Conservation (phyloP, 2,797 vertebrate species). For the Rachycentron canadum region DNA sequence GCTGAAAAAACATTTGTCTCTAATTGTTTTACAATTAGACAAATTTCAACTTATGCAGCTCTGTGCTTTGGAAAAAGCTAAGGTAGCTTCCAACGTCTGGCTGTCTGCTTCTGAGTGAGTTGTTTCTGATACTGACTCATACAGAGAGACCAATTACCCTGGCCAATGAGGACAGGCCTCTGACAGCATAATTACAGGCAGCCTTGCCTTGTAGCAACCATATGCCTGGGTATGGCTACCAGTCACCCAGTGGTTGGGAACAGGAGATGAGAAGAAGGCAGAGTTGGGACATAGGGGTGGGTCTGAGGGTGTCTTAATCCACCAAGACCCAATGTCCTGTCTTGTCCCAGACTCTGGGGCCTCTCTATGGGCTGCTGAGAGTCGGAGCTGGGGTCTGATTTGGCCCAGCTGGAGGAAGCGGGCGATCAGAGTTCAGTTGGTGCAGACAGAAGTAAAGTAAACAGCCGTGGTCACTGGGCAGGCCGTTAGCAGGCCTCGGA, state of each 20-base stretch:
- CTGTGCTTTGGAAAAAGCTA: slow-evolving; percentile 36
- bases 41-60: slow-evolving; percentile 25
- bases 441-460: slow-evolving; percentile 99
- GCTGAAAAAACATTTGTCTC: slow-evolving; percentile 2
- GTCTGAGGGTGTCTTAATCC: slow-evolving; percentile 79
- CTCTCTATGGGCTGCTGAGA: slow-evolving; percentile 76
- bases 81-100: slow-evolving; percentile 52
- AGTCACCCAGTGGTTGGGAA: slow-evolving; percentile 63
- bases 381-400: slow-evolving; percentile 90
- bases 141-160: slow-evolving; percentile 81
- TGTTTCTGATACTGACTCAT: slow-evolving; percentile 80
- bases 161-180: slow-evolving; percentile 82
- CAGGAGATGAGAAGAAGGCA: slow-evolving; percentile 55
- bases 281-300: slow-evolving; percentile 55
- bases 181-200: slow-evolving; percentile 84
- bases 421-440: slow-evolving; percentile 93
- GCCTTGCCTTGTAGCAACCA: slow-evolving; percentile 69
- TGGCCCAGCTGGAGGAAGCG: slow-evolving; percentile 98
- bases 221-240: slow-evolving; percentile 66
- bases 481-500: slow-evolving; percentile 98
- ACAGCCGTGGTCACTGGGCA: slow-evolving; percentile 97
- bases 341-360: slow-evolving; percentile 77
- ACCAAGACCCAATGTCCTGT: slow-evolving; percentile 73
- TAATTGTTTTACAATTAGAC: too few species aligned
- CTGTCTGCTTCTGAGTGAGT: slow-evolving; percentile 59